Conservation (phyloP, 2,113 vertebrate genomes). For the Callipepla squamata region DNA sequence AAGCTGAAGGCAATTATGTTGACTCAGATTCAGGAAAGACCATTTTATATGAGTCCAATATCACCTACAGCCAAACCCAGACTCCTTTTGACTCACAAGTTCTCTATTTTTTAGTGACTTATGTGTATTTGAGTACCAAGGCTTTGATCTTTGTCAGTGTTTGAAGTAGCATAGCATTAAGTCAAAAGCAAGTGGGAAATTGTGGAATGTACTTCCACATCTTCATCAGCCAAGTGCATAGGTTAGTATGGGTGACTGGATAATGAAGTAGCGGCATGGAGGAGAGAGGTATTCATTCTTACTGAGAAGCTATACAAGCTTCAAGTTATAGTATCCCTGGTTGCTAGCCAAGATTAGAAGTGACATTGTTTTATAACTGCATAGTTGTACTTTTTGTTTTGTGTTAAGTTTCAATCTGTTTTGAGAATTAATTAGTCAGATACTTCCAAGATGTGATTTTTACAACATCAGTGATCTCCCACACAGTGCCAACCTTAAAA, state of each 20-base stretch:
- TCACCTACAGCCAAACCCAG: not conserved
- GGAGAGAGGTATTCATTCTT: not conserved
- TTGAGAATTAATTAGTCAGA: conserved; percentile 10
- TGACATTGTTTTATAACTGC: not conserved
- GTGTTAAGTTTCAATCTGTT: not conserved
- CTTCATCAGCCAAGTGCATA: not conserved
- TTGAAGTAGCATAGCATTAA: not conserved
- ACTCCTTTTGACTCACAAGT: not conserved
- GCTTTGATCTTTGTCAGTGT: not conserved
- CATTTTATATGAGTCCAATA: accelerated
- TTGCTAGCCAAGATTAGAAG: not conserved
- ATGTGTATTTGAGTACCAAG: not conserved
- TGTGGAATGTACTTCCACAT: not conserved
- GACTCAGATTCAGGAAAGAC: not conserved
- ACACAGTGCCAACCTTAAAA: not conserved
- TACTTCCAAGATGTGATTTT: not conserved
- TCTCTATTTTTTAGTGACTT: not conserved
- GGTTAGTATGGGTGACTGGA: not conserved
- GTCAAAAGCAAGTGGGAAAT: not conserved
- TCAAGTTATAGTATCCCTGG: not conserved
- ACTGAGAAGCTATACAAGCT: not conserved
- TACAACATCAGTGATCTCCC: not conserved
- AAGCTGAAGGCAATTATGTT: not conserved
- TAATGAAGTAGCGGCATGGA: not conserved
- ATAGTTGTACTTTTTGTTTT: not conserved